These are phyloP conservation scores for Coracopsis vasa DNA, from an alignment of 2,113 vertebrate genomes.

Conservation along the genomic window DNA sequence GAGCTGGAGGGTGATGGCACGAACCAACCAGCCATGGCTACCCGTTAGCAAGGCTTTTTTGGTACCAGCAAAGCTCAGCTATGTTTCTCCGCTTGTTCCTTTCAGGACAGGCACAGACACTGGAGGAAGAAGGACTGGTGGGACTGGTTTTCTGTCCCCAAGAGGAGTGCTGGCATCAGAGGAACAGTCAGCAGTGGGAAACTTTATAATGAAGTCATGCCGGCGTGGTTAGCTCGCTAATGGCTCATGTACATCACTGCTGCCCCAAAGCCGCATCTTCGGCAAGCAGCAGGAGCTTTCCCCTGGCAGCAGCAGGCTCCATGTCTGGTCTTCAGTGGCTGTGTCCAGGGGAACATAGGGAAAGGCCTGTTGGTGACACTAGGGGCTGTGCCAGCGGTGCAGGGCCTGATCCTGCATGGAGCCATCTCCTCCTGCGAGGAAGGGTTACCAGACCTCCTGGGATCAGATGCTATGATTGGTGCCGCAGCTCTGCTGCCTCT, in stretches of 20 bases:
- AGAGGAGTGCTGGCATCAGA: neutral
- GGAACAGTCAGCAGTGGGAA: neutral
- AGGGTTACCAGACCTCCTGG: neutral
- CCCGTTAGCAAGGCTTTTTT: neutral
- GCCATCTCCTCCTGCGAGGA: neutral
- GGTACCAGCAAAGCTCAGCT: neutral
- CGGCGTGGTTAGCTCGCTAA: neutral
- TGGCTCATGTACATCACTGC: neutral
- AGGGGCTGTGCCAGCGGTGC: neutral
- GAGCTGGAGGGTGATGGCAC: neutral
- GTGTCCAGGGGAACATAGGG: neutral
- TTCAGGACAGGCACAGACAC: neutral
- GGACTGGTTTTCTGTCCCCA: neutral
- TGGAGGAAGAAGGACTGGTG: neutral
- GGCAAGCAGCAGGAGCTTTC: neutral
- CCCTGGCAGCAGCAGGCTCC: constrained; percentile 26
- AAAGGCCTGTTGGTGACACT: accelerated
- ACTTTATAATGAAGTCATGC: constrained; percentile 40
- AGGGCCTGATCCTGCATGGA: neutral
- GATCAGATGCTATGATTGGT: accelerated
- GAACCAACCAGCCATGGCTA: neutral
- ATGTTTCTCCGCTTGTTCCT: neutral
- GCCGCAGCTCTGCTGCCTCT: neutral
- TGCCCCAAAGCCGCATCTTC: neutral
- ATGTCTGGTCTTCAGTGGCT: neutral